Base-by-base conservation (phyloP, 1,140 invertebrate species). In the Holotrichia oblita region DNA sequence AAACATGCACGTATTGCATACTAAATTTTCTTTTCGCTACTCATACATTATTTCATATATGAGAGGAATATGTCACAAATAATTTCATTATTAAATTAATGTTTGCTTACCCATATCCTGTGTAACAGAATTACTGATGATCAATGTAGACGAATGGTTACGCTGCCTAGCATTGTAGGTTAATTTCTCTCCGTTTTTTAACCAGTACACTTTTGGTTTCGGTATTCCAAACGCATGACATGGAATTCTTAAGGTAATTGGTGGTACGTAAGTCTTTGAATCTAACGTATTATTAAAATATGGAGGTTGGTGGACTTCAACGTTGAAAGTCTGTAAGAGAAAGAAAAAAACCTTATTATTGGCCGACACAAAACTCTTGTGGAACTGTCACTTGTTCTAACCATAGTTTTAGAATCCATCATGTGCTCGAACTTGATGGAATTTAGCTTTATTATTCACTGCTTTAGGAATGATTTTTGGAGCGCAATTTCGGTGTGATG, bases 171-270 rank as follows among this genome's bases (percentile, higher is more conserved):
- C 88, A 89, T 88, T 92, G 89, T 85, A 89, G 89, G n/a, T 89
- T 85, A 79, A 88, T 86, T 78, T 93, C 87, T 89, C 84, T 3
- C 92, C 91, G 86, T 94, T 90, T 85, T 94, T 95, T 75, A 92
- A 87, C 94, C 94, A 96, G 79, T 87, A 87, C 78, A 91, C 88
- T 78, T 86, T 87, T 17, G 94, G 93, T 77, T 84, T 85, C 12
- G 94, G 94, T 78, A 88, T 83, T 27, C 93, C 94, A 40, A 89
- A 83, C 10, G 91, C 92, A 82, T 91, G 89, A 87, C 94, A 95
- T 77, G 93, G 91, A 78, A 95, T 91, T 78, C 91, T 89, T 1
- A 91, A 90, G 48, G 93, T 94, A 80, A 89, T 90, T 34, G 93
- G 92, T 80, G 91, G 89, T 14, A 93, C 90, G 77, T 90, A 91